These are phyloP conservation scores for Salticus scenicus DNA, from an alignment of 2,888 invertebrate genomes.

Conservation along the genomic window DNA sequence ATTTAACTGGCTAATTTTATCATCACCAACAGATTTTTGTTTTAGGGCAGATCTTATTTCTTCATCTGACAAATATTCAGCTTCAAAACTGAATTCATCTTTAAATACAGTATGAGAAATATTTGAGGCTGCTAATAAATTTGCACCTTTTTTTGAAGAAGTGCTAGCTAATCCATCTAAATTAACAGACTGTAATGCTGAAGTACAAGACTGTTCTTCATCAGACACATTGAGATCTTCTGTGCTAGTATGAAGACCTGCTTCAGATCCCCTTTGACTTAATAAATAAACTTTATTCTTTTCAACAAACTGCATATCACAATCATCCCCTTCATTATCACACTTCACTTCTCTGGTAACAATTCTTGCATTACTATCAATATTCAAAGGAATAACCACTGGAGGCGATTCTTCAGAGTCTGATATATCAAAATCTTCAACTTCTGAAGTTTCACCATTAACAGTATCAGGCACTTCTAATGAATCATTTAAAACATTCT, in stretches of 20 bases:
- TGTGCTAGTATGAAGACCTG: background rate
- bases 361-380: constrained; percentile 46
- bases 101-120: constrained; percentile 27
- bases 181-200: constrained; percentile 20
- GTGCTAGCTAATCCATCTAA: constrained; percentile 22
- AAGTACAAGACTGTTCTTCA: constrained; percentile 18
- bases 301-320: constrained; percentile 19
- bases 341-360: background rate
- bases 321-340: background rate
- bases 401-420: constrained; percentile 23
- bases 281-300: constrained; percentile 20
- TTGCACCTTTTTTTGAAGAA: background rate
- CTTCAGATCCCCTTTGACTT: background rate
- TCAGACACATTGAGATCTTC: constrained; percentile 60
- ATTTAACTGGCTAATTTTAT: background rate
- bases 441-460: constrained; percentile 21
- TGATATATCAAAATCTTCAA: constrained; percentile 53
- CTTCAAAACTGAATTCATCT: constrained; percentile 24
- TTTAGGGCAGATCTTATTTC: background rate
- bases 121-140: constrained; percentile 31
- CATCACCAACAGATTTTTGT: background rate
- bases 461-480: background rate
- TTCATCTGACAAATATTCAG: constrained; percentile 45
- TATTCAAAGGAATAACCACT: constrained; percentile 16
- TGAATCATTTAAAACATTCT: no score